phyloP scores from a whole-genome alignment of 2,797 vertebrate species.

The Gouania willdenowi region DNA sequence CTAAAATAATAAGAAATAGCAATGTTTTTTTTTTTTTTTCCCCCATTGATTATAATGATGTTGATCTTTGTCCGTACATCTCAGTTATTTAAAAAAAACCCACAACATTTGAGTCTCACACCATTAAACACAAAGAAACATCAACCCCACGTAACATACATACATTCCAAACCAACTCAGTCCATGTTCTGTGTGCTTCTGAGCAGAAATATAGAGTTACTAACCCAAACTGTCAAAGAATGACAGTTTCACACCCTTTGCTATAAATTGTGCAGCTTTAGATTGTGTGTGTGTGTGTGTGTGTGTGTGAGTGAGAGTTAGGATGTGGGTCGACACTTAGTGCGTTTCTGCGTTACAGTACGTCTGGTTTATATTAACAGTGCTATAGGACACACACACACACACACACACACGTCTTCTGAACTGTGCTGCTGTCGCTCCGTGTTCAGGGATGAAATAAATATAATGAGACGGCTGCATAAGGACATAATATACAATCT shows the following conservation, averaged over 20 bases:
- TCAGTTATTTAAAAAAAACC: too few species aligned
- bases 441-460: constrained; percentile 3
- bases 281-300: background rate
- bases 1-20: too few species aligned
- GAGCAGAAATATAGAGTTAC: background rate
- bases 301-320: constrained; percentile 7
- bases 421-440: constrained; percentile 6
- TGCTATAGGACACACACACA: constrained; percentile 9
- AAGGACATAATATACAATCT: too few species aligned
- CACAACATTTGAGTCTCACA: too few species aligned
- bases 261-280: background rate
- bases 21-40: too few species aligned
- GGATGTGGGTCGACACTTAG: background rate
- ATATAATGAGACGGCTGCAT: background rate
- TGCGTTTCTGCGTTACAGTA: background rate
- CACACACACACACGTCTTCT: background rate
- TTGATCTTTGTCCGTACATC: too few species aligned
- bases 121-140: too few species aligned
- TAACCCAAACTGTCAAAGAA: background rate
- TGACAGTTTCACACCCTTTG: constrained; percentile 1
- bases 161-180: too few species aligned
- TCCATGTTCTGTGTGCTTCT: background rate
- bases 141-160: too few species aligned
- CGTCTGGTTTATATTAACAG: constrained; percentile 30
- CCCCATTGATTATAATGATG: too few species aligned